These are phyloP conservation scores for Onychomys leucogaster DNA, from an alignment of 2,797 vertebrate genomes.

Conservation along the genomic window DNA sequence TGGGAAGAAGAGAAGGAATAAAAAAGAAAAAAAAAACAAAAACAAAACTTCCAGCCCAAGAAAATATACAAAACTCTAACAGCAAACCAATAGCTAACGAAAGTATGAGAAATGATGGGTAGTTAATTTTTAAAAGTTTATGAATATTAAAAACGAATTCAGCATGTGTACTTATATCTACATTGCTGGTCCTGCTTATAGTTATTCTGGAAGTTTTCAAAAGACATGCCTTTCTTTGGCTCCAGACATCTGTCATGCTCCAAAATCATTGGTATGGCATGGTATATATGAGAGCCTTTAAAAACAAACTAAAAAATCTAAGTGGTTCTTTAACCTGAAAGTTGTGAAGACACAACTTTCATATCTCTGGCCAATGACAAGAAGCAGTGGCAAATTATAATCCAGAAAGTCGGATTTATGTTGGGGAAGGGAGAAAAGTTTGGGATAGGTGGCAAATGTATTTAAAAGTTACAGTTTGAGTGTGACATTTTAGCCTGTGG, in stretches of 20 bases:
- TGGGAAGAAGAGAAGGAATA: background rate
- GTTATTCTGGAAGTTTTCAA: background rate
- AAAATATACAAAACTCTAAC: background rate
- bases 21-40: too few species aligned
- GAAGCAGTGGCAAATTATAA: background rate
- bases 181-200: background rate
- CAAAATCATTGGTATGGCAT: background rate
- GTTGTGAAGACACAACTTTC: too few species aligned
- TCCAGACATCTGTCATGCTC: background rate
- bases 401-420: background rate
- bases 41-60: background rate
- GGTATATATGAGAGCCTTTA: background rate
- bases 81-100: background rate
- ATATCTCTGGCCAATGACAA: background rate
- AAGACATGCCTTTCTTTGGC: background rate
- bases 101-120: background rate
- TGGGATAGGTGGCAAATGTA: background rate
- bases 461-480: background rate
- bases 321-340: background rate
- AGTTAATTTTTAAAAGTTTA: background rate
- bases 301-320: conserved; percentile 20
- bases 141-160: conserved; percentile 23
- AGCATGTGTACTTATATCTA: background rate
- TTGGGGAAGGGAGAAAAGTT: background rate
- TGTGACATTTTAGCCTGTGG: background rate